phyloP scores from a whole-genome alignment of 92 coral and sea anemone genomes.

The Zoanthus gigantus region DNA sequence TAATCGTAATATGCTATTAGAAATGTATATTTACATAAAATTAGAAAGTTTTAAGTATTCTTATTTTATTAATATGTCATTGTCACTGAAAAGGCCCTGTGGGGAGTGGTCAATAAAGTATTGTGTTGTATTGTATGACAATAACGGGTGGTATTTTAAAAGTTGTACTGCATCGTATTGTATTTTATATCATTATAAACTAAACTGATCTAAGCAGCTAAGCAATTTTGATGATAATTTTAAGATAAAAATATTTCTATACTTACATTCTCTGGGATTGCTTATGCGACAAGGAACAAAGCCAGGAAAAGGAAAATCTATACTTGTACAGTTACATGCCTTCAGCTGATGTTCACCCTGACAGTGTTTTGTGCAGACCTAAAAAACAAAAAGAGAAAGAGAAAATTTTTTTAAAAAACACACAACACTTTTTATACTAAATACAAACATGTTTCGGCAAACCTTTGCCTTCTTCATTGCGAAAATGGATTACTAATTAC shows the following conservation, averaged over 20 bases:
- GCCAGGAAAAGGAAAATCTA: slow-evolving; percentile 44
- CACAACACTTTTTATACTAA: too few relatives aligned
- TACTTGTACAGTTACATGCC: slow-evolving; percentile 23
- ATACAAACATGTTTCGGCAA: too few relatives aligned
- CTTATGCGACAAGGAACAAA: not conserved
- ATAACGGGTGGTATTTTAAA: not conserved
- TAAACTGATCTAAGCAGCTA: too few relatives aligned
- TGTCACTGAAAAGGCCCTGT: not conserved
- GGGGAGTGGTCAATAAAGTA: not conserved
- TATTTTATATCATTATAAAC: too few relatives aligned
- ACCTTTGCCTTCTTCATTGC: too few relatives aligned
- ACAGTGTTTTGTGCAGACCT: slow-evolving; percentile 42
- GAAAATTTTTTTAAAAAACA: not conserved
- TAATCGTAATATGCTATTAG: too few relatives aligned
- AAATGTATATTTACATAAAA: too few relatives aligned
- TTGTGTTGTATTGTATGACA: not conserved
- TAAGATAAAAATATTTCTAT: not conserved
- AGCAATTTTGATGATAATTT: not conserved
- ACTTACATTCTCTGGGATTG: slow-evolving; percentile 9
- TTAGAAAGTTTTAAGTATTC: not conserved
- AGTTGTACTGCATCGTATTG: not conserved
- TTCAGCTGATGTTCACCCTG: slow-evolving; percentile 32
- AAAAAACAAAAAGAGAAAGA: not conserved
- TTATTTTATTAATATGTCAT: not conserved
- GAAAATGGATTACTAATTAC: too few relatives aligned